Evolutionary conservation across 1,140 invertebrate genomes (phyloP).

Genomic region (Papilio machaon): DNA sequence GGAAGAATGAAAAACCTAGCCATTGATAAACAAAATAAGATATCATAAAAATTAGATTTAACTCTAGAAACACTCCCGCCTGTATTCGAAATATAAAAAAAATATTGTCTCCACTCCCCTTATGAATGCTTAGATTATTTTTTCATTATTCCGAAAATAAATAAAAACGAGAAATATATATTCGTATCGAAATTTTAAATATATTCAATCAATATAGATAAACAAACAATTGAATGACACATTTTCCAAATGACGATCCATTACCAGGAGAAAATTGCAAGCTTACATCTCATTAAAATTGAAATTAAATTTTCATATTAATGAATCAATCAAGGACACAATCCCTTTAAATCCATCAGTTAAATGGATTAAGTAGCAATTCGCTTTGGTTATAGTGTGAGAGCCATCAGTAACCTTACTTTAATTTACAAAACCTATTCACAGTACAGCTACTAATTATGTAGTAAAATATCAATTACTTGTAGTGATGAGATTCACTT

Average conservation of each 20-base stretch:
- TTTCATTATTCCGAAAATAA: background rate
- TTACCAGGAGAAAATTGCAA: slow-evolving; percentile 30
- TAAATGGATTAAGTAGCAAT: slow-evolving; percentile 34
- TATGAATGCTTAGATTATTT: background rate
- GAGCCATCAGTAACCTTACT: slow-evolving; percentile 12
- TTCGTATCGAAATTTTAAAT: too few species aligned
- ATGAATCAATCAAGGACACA: slow-evolving; percentile 36
- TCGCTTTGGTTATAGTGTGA: slow-evolving; percentile 29
- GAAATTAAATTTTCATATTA: slow-evolving; percentile 37
- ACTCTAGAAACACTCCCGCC: background rate
- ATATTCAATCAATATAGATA: background rate
- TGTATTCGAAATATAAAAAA: background rate
- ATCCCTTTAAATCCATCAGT: slow-evolving; percentile 36
- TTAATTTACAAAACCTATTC: slow-evolving; percentile 1
- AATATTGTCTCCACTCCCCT: background rate
- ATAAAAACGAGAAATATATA: background rate
- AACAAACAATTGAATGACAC: background rate
- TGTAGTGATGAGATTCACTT: background rate
- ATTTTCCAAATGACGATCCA: slow-evolving; percentile 17
- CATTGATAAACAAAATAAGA: background rate
- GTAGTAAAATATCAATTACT: slow-evolving; percentile 14
- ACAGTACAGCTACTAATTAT: background rate
- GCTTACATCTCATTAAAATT: slow-evolving; percentile 36
- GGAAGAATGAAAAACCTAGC: background rate
- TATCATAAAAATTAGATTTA: background rate